Base-by-base conservation (phyloP, 2,797 vertebrate species). In the Syndactyla subalaris region DNA sequence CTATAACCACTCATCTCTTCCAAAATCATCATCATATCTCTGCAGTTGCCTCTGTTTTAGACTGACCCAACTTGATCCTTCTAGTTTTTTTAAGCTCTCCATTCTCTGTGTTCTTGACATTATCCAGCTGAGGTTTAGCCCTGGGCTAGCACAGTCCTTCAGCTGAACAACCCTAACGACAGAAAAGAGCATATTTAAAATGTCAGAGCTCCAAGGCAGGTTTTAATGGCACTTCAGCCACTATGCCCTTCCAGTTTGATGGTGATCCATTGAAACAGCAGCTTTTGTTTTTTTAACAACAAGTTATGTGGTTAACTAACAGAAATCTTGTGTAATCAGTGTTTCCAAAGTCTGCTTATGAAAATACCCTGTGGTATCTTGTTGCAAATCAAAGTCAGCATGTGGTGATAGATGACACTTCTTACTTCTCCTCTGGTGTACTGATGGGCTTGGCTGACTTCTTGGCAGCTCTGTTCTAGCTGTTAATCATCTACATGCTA, bases 271-370 rank as follows among this genome's bases (percentile, higher is more conserved):
- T 89, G 81, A 77, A 95, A 77, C 75, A 80, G 24, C 72, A 70
- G 41, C 70, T 45, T 65, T 76, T 85, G 48, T 71, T 91, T 92
- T 92, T 88, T 43, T 62, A 79, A 65, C 61, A 76, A 29, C 32
- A 63, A 89, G 34, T 88, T 80, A 54, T 13, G 43, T 46, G 77
- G 83, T 66, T 93, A 91, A 85, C 85, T 77, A 85, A 85, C 29
- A 78, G 54, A 89, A 91, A 88, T 80, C 62, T 93, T 89, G 68
- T 78, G 89, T 92, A 90, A 92, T 75, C 66, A 58, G 54, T 52
- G 82, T 89, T 92, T 95, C 85, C 51, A 89, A 95, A 95, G 57
- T 46, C 34, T 39, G 62, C 73, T 95, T 93, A 68, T 86, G 88
- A 95, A 96, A 96, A 93, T 80, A 78, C 54, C 30, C 1, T 54